Evolutionary conservation across 2,797 vertebrate genomes (phyloP), one percentile per base, ranked within the genome.

Genomic region (Melanitta fusca): DNA sequence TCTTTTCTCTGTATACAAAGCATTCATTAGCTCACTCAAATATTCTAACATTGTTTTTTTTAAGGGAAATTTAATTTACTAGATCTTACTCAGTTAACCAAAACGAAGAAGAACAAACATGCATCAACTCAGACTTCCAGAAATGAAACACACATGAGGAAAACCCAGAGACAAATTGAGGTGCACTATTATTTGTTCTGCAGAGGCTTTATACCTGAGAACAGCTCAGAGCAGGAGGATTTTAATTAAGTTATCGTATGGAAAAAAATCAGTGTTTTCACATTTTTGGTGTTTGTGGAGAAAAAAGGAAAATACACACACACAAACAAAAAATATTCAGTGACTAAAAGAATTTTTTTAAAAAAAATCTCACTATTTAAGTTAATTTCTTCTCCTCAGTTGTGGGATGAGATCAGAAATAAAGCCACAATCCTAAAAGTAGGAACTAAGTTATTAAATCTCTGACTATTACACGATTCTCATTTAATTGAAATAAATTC

Each of bases 21-120:
- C 18, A 62, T 89, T 92, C 86, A 93, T 93, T 92, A 92, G 27
- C 25, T 92, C 36, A 54, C 39, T 6, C 43, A 80, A 71, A 25
- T 90, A 54, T 38, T 80, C 28, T 58, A 90, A 70, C 13, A 41
- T 12, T 75, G 45, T 19, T 84, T 92, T 92, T 91, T 81, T 12
- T 49, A 47, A 83, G 73, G 39, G 8, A 90, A 88, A 84, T 90
- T 77, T 70, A 80, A 82, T 90, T 90, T 82, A 41, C 27, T 79
- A 43, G 24, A 6, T 90, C 41, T 88, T 72, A 58, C 8, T 72
- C 51, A 88, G 65, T 91, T 88, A 94, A 47, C 28, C 69, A 38
- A 70, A 60, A 43, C 43, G 64, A 79, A 95, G 54, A 51, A 65
- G 11, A 84, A 43, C 34, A 28, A 41, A 8, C 38, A 53, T 60